Evolutionary conservation across 2,888 invertebrate species (phyloP).

Genomic region (Pyrochroa serraticornis): DNA sequence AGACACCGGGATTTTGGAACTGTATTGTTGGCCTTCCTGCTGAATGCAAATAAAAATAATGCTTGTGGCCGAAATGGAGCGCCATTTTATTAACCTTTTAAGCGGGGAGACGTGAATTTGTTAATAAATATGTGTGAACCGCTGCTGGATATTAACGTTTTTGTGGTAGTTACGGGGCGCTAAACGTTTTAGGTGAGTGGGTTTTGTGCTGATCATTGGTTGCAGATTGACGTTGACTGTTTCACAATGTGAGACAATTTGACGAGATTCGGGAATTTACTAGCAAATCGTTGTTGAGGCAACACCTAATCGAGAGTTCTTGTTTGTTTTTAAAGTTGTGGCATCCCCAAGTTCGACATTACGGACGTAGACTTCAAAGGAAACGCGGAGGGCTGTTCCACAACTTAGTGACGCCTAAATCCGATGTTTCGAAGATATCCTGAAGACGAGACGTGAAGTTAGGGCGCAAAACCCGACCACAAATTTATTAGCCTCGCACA

Average conservation of each 20-base stretch:
- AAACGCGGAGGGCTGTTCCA: no score
- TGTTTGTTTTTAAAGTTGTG: background rate
- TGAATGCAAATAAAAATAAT: conserved; percentile 26
- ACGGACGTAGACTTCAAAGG: no score
- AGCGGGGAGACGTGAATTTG: conserved; percentile 53
- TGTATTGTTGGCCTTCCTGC: conserved; percentile 27
- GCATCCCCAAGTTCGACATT: no score
- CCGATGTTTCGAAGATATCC: no score
- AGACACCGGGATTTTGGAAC: conserved; percentile 10
- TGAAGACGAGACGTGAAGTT: no score
- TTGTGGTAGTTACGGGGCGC: conserved; percentile 18
- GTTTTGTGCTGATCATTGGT: conserved; percentile 10
- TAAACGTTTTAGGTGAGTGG: conserved; percentile 6
- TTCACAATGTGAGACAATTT: conserved; percentile 20
- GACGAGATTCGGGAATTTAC: conserved; percentile 11
- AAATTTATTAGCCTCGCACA: no score
- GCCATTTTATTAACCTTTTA: conserved; percentile 59
- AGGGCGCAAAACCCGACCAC: no score
- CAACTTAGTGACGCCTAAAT: no score
- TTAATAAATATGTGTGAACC: conserved; percentile 40
- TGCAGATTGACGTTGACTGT: background rate
- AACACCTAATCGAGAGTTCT: conserved; percentile 11
- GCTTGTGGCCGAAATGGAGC: conserved; percentile 39
- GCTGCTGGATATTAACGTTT: conserved; percentile 13
- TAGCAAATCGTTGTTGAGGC: background rate